Base-by-base conservation (phyloP, 2,113 vertebrate genomes). In the Dromas ardeola region DNA sequence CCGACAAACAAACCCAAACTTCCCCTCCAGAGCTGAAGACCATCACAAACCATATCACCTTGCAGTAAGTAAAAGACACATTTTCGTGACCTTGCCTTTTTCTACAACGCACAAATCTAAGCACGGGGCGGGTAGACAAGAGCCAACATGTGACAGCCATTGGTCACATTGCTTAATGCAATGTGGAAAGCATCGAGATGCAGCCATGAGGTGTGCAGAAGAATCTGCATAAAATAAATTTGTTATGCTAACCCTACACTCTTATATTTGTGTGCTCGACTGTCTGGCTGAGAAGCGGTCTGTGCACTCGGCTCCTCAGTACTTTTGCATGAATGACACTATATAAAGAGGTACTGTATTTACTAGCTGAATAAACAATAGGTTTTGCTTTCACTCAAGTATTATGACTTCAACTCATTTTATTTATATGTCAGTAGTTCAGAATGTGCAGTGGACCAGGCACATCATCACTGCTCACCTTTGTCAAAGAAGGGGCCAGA, bases 281-380 rank as follows among this genome's bases (percentile, higher is more conserved):
- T 63, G 50, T 21, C 88, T 91, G 87, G 40, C 86, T 88, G 82
- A 67, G 84, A 74, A 93, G 79, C 1, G 9, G 70, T 72, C 45
- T 1, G 17, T 55, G 45, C 63, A 55, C 61, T 90, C 5, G 0
- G 92, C 29, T 95, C 26, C 59, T 77, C 67, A 50, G 71, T 56
- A 40, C 62, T 95, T 96, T 79, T 88, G 94, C 95, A 95, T 95
- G 93, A 95, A 81, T 91, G 93, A 90, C 93, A 88, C 65, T 59
- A 49, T 47, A 90, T 93, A 95, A 91, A 88, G 74, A 91, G 87
- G 67, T 65, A 91, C 73, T 88, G 70, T 94, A 94, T 91, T 96
- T 92, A 94, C 90, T 88, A 94, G 87, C 81, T 88, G 95, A 96
- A 97, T 95, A 97, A 97, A 97, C 94, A 95, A 93, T 79, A 95